Evolutionary conservation across 2,113 vertebrate genomes (phyloP).

Genomic region (Hoplias malabaricus): DNA sequence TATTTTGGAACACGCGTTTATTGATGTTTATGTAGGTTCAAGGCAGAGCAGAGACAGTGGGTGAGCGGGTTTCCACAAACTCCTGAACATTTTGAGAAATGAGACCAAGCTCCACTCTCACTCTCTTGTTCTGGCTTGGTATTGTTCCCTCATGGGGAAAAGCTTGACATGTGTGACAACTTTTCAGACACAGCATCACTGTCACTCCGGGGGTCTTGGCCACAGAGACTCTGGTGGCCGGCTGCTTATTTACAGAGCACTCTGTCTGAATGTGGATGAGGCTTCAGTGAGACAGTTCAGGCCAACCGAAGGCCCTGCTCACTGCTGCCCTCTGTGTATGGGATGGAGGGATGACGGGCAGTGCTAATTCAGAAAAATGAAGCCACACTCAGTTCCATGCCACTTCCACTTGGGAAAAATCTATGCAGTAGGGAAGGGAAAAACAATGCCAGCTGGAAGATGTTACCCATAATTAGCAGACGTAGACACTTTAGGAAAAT

Average conservation of each 20-base stretch:
- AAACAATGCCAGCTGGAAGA: neutral
- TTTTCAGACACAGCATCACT: conserved; percentile 36
- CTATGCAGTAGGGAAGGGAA: neutral
- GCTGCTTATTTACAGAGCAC: conserved; percentile 35
- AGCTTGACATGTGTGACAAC: conserved; percentile 14
- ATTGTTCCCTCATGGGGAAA: conserved; percentile 10
- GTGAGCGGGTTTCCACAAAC: neutral
- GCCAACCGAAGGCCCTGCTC: neutral
- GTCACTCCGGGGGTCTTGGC: conserved; percentile 31
- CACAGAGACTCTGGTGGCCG: conserved; percentile 20
- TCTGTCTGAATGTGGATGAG: conserved; percentile 37
- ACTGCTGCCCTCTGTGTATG: conserved; percentile 21
- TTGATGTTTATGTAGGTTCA: too few relatives aligned
- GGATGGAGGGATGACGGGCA: neutral
- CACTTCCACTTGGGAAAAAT: conserved; percentile 1
- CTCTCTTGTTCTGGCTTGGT: neutral
- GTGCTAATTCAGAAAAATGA: neutral
- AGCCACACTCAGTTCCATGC: neutral
- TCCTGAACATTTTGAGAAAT: neutral
- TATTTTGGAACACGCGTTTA: too few relatives aligned
- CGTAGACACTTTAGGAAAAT: conserved; percentile 7
- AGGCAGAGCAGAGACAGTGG: too few relatives aligned
- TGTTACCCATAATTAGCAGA: neutral
- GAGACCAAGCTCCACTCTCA: neutral
- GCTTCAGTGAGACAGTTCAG: neutral